Evolutionary conservation across 2,797 vertebrate species (phyloP), one percentile per base, ranked within the genome.

Genomic region (Schizopygopsis pylzovi): DNA sequence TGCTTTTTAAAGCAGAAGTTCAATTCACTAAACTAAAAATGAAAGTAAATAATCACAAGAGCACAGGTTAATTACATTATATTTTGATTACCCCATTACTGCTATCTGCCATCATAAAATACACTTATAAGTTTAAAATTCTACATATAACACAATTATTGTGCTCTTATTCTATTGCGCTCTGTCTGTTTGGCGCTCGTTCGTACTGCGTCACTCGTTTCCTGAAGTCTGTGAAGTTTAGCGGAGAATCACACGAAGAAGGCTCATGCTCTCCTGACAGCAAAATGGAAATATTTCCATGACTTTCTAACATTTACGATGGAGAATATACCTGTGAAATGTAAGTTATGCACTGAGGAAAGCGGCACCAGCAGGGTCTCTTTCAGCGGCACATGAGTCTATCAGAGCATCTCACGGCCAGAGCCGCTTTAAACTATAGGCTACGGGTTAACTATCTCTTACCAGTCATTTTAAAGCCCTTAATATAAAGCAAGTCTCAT

Each of bases 121-220:
- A 4, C 22, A 59, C 45, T 45, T 4, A 4, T n/a, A 12, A n/a
- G 22, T 61, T 59, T 25, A n/a, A 59, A n/a, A 59, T 59, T 59
- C 22, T n/a, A n/a, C 56, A 10, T n/a, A n/a, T n/a, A 9, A n/a
- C 10, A n/a, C 10, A 59, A 59, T 59, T 52, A 52, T 52, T 59
- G 56, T 59, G 22, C 9, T 59, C 22, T n/a, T 59, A 59, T 59
- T 11, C 56, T 59, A n/a, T 59, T 59, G 56, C 4, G 22, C 56
- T 59, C 54, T 12, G 10, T 59, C 54, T 61, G n/a, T 25, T 61
- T 61, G 1, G 9, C 4, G 56, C 4, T 1, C 56, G 4, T 61
- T 4, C 9, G 1, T 0, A 0, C 22, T 4, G 22, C 22, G 0
- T 4, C 1, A 0, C 22, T n/a, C 1, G 22, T 4, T 59, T 4